Percentiles rank a stretch among this genome's conserved stretches.
Evolutionary conservation across 92 coral and sea anemone species (phyloP).

Genomic region (Montipora capitata): DNA sequence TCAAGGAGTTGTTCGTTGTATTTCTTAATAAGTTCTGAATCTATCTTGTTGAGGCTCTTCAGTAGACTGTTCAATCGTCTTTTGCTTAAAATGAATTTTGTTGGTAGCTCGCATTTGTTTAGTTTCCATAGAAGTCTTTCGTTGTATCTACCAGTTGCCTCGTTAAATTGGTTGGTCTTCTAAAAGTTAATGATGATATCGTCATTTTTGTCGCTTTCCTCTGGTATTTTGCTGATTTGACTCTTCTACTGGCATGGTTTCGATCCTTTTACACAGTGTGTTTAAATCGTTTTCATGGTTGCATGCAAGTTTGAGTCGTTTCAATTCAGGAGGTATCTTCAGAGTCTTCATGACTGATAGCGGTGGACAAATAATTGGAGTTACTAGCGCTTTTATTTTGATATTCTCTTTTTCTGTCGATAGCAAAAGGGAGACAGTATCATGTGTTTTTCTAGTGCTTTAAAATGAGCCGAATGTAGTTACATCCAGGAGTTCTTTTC

Average conservation of each 20-base stretch:
- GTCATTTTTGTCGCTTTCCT: constrained; percentile 1
- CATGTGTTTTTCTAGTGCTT: too few species aligned
- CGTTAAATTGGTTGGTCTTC: constrained; percentile 7
- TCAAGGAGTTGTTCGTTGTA: constrained; percentile 57
- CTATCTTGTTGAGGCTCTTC: constrained; percentile 50
- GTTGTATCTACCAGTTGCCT: constrained; percentile 47
- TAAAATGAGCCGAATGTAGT: too few species aligned
- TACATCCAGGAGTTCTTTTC: too few species aligned
- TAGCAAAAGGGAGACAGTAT: too few species aligned
- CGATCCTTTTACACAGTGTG: background rate
- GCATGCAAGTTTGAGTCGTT: constrained; percentile 26
- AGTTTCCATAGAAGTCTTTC: constrained; percentile 43
- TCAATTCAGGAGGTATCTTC: constrained; percentile 22
- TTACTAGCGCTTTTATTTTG: constrained; percentile 48
- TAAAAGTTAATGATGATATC: constrained; percentile 1
- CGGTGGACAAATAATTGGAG: constrained; percentile 57
- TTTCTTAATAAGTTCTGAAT: too few species aligned
- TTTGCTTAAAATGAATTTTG: constrained; percentile 31
- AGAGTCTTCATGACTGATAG: constrained; percentile 21
- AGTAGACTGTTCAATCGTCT: constrained; percentile 38
- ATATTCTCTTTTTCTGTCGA: constrained; percentile 35
- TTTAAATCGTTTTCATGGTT: background rate
- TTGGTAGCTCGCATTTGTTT: constrained; percentile 41
- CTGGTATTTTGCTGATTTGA: background rate
- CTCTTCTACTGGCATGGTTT: constrained; percentile 3